Base-by-base conservation (phyloP, 2,888 invertebrate species). In the Laothoe populi region DNA sequence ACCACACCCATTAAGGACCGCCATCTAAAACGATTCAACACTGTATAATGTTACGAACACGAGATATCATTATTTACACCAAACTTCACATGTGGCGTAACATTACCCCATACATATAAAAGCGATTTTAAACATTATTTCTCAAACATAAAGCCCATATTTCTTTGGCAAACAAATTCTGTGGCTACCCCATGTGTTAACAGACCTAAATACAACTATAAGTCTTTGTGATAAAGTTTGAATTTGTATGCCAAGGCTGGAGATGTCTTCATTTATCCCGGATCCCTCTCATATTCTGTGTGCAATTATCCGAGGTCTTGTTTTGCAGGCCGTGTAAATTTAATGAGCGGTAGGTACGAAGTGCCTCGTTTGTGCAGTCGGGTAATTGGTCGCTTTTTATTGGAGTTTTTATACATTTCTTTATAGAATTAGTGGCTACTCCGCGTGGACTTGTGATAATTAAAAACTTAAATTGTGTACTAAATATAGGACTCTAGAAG, bases 181-280 rank as follows among this genome's bases (percentile, higher is more conserved):
- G 11, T 0, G 13, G 16, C 11, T 31, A 19, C 35, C 4, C 16
- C 19, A 19, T 4, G 21, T 5, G 1, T 19, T 19, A 19, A 11
- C 11, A 11, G 16, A 8, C n/a, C 23, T 31, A 45, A 45, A 44
- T 45, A 16, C 0, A 24, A 13, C 21, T 11, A 11, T 31, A 59
- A 7, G 2, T 0, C 19, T 5, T 31, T 35, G 35, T 31, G 19
- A 1, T 35, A 53, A 16, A 11, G 53, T 19, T 53, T 31, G 21
- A 19, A 16, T 35, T 35, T 21, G 19, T 35, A 8, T 53, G 62
- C 60, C 64, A 64, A 62, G 57, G 19, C 59, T 77, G 81, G 75
- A 66, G 78, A 87, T 82, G 82, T 80, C 84, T 88, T 84, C 79
- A 88, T 88, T 84, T 79, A 72, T 70, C 70, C 71, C 61, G 62